These are phyloP conservation scores for Etheostoma spectabile DNA, from an alignment of 2,113 vertebrate genomes.

Conservation along the genomic window DNA sequence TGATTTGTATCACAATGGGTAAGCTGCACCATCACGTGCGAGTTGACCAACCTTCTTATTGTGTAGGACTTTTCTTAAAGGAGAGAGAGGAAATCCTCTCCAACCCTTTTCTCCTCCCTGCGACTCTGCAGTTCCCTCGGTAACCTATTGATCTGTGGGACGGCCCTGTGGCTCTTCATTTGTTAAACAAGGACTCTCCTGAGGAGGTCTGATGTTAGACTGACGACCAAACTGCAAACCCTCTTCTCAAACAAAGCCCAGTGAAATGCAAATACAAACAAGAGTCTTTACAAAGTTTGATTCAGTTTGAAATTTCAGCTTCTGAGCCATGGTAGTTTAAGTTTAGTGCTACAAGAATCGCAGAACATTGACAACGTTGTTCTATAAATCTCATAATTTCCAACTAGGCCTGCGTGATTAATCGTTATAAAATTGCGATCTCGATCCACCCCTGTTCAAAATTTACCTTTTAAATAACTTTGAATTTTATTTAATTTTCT, in stretches of 20 bases:
- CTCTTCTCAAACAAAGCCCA: conserved; percentile 57
- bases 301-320: conserved; percentile 28
- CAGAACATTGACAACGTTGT: neutral
- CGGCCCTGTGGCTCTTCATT: conserved; percentile 42
- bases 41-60: conserved; percentile 5
- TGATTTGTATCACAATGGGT: neutral
- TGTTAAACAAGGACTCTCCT: conserved; percentile 53
- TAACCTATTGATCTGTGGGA: conserved; percentile 49
- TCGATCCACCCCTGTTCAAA: too few species aligned
- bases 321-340: neutral
- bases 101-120: conserved; percentile 41
- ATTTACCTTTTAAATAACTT: too few species aligned
- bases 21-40: conserved; percentile 1
- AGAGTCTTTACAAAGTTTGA: conserved; percentile 23
- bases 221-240: conserved; percentile 28
- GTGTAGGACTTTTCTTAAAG: conserved; percentile 53
- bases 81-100: conserved; percentile 61
- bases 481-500: too few species aligned
- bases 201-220: conserved; percentile 45
- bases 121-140: conserved; percentile 44
- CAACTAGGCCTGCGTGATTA: too few species aligned
- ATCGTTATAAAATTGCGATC: too few species aligned
- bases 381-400: neutral
- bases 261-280: conserved; percentile 67
- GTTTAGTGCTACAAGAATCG: neutral